A percentile compares a stretch with the other conserved stretches of the same genome.
These are phyloP conservation scores for Thalassophryne amazonica DNA, from an alignment of 2,797 vertebrate genomes.

Conservation along the genomic window DNA sequence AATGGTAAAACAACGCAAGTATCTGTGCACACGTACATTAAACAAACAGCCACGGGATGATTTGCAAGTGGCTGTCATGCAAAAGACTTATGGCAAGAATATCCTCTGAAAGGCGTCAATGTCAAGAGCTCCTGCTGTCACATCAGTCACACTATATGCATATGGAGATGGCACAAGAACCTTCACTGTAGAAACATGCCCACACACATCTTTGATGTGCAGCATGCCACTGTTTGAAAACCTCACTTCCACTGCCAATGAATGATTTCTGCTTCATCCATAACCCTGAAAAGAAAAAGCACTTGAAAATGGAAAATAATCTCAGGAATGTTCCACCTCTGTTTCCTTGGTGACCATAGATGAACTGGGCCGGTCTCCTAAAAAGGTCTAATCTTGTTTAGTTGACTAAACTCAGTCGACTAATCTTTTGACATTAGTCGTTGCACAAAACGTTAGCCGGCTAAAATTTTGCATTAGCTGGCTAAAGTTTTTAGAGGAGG, in stretches of 20 bases:
- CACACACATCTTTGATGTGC: background rate
- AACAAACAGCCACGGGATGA: background rate
- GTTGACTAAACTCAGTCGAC: too few species aligned
- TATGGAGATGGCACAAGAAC: constrained; percentile 7
- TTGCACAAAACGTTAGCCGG: too few species aligned
- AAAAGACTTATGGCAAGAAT: background rate
- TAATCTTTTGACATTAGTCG: too few species aligned
- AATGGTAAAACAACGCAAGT: background rate
- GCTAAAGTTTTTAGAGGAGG: too few species aligned
- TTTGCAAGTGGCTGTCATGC: constrained; percentile 1
- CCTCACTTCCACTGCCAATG: background rate
- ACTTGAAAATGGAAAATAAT: too few species aligned
- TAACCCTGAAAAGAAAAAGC: too few species aligned
- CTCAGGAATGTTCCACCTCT: too few species aligned
- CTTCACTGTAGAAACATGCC: constrained; percentile 1
- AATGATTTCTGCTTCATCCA: too few species aligned
- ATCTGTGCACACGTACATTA: constrained; percentile 2
- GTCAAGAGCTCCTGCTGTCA: constrained; percentile 6
- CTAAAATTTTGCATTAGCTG: too few species aligned
- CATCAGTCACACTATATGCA: constrained; percentile 12
- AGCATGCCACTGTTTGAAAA: background rate
- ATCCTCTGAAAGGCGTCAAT: background rate
- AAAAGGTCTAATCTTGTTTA: too few species aligned
- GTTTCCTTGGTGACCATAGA: too few species aligned
- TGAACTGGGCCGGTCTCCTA: too few species aligned